Evolutionary conservation across 2,113 vertebrate genomes (phyloP), one percentile per base, ranked within the genome.

Genomic region (Takifugu flavidus): DNA sequence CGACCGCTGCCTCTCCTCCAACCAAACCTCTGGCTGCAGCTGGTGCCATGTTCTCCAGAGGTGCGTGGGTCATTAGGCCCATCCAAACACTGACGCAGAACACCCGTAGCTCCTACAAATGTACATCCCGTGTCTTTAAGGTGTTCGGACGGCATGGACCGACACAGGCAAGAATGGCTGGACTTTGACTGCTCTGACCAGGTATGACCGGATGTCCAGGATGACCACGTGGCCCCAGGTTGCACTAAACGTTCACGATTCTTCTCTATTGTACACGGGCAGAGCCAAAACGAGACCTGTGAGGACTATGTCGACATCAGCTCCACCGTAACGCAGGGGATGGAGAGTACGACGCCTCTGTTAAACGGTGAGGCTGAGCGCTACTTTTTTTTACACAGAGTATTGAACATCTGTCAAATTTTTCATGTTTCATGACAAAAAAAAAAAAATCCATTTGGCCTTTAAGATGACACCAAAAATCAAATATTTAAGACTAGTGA

Each of bases 1-100:
- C 3, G 91, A 96, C 0, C 61, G 70, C 39, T 99, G 96, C 2
- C 49, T 92, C 69, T 87, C 88, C 68, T 93, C 93, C 0, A 90
- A 90, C 70, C 78, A 92, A 65, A 92, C 91, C 59, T 93, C 93
- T 81, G 94, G 93, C 72, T 99, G 96, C 74, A 93, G 89, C 78
- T 99, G 96, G 96, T 99, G 96, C 52, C 90, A 96, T 1, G 91
- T 94, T 72, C 91, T 99, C 59, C 95, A 97, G 83, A 96, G 95
- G 96, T 98, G 80, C 69, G 75, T 49, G 1, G 10, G 42, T 13
- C 39, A 12, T 39, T 27, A 13, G 25, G n/a, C 3, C 3, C 57
- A 12, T 14, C 4, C 1, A 20, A 6, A 31, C 25, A 13, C 31
- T 8, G 6, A 57, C 6, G 14, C 6, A 4, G 3, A 2, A 4